phyloP scores from a whole-genome alignment of 2,113 vertebrate species.

The Oriolus oriolus region DNA sequence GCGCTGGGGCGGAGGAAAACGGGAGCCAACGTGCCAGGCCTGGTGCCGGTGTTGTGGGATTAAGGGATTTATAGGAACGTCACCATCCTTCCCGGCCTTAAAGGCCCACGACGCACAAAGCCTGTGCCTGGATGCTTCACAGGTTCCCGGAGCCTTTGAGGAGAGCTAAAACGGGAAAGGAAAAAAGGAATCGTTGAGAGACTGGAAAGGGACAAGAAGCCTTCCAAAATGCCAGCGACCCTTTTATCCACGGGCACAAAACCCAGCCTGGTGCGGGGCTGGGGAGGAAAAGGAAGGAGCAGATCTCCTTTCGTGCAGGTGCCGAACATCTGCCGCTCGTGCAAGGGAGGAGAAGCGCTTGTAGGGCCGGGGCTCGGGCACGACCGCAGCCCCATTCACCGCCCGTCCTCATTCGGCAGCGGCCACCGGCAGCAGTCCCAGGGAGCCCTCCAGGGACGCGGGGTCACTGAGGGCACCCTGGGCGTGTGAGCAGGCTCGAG shows the following conservation, averaged over 20 bases:
- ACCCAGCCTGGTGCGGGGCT: background rate
- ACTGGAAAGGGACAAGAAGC: background rate
- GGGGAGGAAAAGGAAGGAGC: rapidly evolving
- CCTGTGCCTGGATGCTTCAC: background rate
- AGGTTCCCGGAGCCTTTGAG: background rate
- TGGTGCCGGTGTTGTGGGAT: rapidly evolving
- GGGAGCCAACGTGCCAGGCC: background rate
- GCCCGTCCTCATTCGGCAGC: background rate
- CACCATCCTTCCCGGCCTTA: background rate
- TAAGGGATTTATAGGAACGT: background rate
- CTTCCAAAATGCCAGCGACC: background rate
- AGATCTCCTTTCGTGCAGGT: background rate
- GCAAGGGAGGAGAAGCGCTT: background rate
- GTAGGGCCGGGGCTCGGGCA: background rate
- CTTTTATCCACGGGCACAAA: background rate
- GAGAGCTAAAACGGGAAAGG: background rate
- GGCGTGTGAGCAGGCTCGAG: background rate
- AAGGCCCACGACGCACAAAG: background rate
- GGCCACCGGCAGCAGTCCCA: rapidly evolving
- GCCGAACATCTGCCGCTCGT: background rate
- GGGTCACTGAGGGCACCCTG: background rate
- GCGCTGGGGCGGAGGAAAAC: rapidly evolving
- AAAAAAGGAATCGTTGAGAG: background rate
- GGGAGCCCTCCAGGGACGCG: background rate
- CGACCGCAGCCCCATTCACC: background rate